Base-by-base conservation (phyloP, 64 coral and sea anemone genomes). In the Porites lutea region DNA sequence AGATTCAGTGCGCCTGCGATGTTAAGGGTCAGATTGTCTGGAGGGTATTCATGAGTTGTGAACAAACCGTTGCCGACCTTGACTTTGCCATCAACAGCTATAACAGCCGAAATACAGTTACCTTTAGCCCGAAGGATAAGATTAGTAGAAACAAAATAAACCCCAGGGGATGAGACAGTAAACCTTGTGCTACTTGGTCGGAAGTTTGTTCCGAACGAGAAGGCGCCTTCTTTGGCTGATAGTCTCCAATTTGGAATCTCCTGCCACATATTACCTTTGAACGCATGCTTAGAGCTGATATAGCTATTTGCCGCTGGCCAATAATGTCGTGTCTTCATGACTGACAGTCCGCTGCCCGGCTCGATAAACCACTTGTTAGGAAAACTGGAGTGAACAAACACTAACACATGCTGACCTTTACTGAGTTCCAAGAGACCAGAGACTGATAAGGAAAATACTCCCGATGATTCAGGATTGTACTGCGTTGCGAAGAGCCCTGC, bases 241-340 rank as follows among this genome's bases (percentile, higher is more conserved):
- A 82, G 78, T 54, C 10, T 73, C 92, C 92, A 93, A 21, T 75
- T 72, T 49, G 9, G 5, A 5, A 93, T 72, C 65, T 93, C 86
- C 14, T 74, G n/a, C 92, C 92, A 93, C 27, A 21, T 22, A 11
- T 45, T n/a, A 37, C 21, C 79, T 18, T 16, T 6, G 60, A 14
- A 79, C 45, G 54, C 13, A 23, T 4, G 23, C 13, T 64, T 7
- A 19, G 68, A 61, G 11, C 76, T 57, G 61, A 77, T 63, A 71
- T 74, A 79, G 47, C 85, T 89, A 52, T 93, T 85, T 79, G 78
- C 74, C 59, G 92, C 92, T 66, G 92, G 92, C 92, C 92, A 93
- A 6, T 93, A 59, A 70, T 88, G 68, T 19, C 75, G 63, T 23
- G 86, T 74, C 72, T 93, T 93, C 65, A 93, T 86, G 62, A 89